Conservation (phyloP, 1,140 invertebrate species). For the Neodiprion fabricii region DNA sequence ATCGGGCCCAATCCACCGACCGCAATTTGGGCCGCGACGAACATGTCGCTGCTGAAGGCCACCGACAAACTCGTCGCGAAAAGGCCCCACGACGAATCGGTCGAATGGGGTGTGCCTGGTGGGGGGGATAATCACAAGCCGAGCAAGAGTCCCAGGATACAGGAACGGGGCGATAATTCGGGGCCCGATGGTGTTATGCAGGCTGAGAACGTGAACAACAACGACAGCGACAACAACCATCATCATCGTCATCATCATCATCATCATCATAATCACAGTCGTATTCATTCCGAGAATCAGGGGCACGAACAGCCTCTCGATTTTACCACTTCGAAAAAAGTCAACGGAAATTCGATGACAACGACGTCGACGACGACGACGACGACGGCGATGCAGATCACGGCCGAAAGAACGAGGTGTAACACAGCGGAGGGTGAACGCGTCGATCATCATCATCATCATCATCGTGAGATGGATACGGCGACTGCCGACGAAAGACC, state of each 20-base stretch:
- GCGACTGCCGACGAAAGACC: conserved; percentile 23
- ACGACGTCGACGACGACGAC: conserved; percentile 1
- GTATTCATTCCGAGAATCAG: neutral
- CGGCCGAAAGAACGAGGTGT: neutral
- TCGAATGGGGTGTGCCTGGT: conserved; percentile 32
- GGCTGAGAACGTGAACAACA: neutral
- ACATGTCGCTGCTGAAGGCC: conserved; percentile 58
- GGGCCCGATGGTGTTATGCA: neutral
- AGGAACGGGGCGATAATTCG: conserved; percentile 18
- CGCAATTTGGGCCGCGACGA: conserved; percentile 58
- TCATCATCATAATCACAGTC: too few species aligned
- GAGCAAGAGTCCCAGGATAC: conserved; percentile 49
- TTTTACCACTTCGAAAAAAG: conserved; percentile 53
- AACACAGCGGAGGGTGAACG: neutral
- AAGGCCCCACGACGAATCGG: conserved; percentile 48
- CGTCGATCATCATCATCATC: conserved; percentile 25
- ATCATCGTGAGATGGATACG: conserved; percentile 15
- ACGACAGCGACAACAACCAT: too few species aligned
- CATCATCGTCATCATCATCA: too few species aligned
- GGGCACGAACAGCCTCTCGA: conserved; percentile 54
- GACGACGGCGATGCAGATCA: neutral
- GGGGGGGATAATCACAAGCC: conserved; percentile 39
- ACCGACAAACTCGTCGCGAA: conserved; percentile 55
- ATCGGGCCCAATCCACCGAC: conserved; percentile 59
- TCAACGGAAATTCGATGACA: conserved; percentile 18